Evolutionary conservation across 2,888 invertebrate genomes (phyloP).

Genomic region (Eristalinus aeneus): DNA sequence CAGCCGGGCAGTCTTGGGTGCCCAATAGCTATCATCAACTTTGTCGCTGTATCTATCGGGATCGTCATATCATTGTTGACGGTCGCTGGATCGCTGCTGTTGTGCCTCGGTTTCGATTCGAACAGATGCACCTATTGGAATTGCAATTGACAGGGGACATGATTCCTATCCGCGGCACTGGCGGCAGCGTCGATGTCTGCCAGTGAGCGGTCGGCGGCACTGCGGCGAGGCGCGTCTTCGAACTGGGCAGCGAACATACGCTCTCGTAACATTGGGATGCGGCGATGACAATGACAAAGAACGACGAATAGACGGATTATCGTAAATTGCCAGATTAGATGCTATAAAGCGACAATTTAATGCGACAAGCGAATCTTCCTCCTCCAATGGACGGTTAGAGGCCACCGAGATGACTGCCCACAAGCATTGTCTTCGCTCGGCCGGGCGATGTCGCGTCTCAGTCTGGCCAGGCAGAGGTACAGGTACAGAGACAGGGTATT

Average conservation of each 20-base stretch:
- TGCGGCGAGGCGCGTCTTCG: conserved; percentile 5
- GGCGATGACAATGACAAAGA: conserved; percentile 69
- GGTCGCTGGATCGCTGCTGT: conserved; percentile 33
- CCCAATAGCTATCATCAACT: conserved; percentile 49
- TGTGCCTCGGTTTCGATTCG: conserved; percentile 43
- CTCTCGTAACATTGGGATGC: conserved; percentile 47
- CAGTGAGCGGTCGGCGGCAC: not conserved
- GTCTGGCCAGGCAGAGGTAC: conserved; percentile 20
- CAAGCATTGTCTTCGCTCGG: conserved; percentile 37
- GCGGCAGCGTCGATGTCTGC: conserved; percentile 4
- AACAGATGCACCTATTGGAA: conserved; percentile 71
- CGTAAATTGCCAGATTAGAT: conserved; percentile 71
- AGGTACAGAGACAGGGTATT: conserved; percentile 32
- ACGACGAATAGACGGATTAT: conserved; percentile 70
- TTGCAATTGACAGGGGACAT: conserved; percentile 70
- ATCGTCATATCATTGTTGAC: conserved; percentile 66
- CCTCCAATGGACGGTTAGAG: conserved; percentile 36
- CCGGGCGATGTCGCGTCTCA: conserved; percentile 23
- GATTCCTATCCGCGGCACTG: conserved; percentile 50
- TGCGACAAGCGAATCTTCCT: conserved; percentile 65
- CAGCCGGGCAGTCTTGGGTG: conserved; percentile 23
- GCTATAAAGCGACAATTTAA: conserved; percentile 71
- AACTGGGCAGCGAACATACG: conserved; percentile 15
- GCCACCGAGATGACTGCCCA: conserved; percentile 39
- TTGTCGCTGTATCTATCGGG: conserved; percentile 60